phyloP scores from a whole-genome alignment of 2,888 invertebrate genomes.

The Caenorhabditis wallacei region DNA sequence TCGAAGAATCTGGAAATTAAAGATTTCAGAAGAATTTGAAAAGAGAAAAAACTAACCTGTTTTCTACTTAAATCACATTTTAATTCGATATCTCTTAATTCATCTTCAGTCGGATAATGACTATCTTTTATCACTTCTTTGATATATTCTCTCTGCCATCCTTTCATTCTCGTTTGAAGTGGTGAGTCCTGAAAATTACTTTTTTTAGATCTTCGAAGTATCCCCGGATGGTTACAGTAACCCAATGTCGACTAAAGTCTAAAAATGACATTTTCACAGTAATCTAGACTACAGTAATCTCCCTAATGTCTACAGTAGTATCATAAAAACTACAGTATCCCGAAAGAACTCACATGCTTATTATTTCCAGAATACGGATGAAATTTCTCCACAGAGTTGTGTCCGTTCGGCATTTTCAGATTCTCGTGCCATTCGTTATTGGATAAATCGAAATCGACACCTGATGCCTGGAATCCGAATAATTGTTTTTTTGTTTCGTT shows the following conservation, averaged over 20 bases:
- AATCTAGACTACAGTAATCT: no score
- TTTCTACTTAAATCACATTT: conserved; percentile 72
- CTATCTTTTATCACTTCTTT: conserved; percentile 74
- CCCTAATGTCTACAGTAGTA: neutral
- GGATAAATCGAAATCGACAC: conserved; percentile 52
- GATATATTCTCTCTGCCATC: conserved; percentile 74
- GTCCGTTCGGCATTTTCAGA: conserved; percentile 33
- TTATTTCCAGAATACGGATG: conserved; percentile 46
- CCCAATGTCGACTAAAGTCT: no score
- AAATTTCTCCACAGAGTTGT: conserved; percentile 36
- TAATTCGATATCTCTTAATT: conserved; percentile 70
- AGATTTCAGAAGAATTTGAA: conserved; percentile 57
- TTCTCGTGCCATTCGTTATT: conserved; percentile 55
- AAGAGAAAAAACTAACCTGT: conserved; percentile 53
- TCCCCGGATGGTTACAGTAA: no score
- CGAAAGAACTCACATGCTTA: conserved; percentile 41
- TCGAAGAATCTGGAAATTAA: conserved; percentile 66
- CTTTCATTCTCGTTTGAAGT: conserved; percentile 73
- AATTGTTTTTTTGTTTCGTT: conserved; percentile 26
- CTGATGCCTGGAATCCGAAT: conserved; percentile 56
- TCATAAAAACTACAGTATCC: no score
- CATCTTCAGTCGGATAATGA: conserved; percentile 73
- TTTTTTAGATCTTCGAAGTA: no score
- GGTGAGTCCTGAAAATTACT: conserved; percentile 44
- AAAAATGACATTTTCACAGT: no score